Evolutionary conservation across 2,113 vertebrate species (phyloP), one percentile per base, ranked within the genome.

Genomic region (Corapipo altera): DNA sequence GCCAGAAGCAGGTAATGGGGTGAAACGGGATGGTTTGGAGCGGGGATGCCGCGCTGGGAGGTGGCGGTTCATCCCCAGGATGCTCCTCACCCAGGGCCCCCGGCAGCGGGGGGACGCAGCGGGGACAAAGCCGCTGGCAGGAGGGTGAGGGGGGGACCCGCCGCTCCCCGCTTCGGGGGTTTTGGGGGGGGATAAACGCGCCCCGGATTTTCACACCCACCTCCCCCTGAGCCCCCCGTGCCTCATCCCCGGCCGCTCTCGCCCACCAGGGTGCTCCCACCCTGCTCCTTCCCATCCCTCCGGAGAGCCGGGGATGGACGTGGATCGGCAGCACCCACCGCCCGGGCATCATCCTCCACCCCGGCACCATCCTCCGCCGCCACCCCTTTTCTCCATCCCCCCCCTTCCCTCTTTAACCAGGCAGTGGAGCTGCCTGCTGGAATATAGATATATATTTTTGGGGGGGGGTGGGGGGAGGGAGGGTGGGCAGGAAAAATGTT

Each of bases 1-100:
- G 46, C 46, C 44, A 88, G 51, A 8, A 95, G 79, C 95, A 96
- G 95, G 95, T 96, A 95, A 95, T 0, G 82, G 74, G 55, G 87
- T 6, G 14, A 3, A 27, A 44, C 33, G 54, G 67, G 93, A 18
- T 9, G 83, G 46, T 55, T 10, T 37, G 73, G 55, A 39, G 84
- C 27, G 2, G 55, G 15, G 84, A 39, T 15, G 73, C 35, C 37
- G 92, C 2, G 20, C 52, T 1, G 84, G 93, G 80, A 64, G 90
- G 80, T 0, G 84, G 57, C 2, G 88, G 85, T 7, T 62, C 4
- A 16, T 86, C 79, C 88, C 57, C 51, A 13, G 51, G 59, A 18
- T 71, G 84, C 80, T 91, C 46, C 92, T 84, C 59, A 4, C 30
- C 41, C 77, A 4, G 32, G 55, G 66, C 14, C 61, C 14, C 48